Evolutionary conservation across 2,113 vertebrate species (phyloP).

Genomic region (Phyllostomus hastatus): DNA sequence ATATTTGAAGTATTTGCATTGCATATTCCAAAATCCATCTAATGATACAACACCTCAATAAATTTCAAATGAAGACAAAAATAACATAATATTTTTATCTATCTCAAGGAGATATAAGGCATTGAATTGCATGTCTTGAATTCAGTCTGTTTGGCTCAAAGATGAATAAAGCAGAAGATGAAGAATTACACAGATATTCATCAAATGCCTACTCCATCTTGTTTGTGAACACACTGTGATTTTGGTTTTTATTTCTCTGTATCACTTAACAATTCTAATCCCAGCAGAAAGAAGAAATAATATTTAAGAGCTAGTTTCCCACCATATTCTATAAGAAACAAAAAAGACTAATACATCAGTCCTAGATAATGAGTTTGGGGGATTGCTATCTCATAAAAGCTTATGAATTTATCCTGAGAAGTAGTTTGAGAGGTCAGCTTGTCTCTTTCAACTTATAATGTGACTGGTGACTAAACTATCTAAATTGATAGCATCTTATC

Average conservation of each 20-base stretch:
- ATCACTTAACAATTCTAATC: conserved; percentile 11
- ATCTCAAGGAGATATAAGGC: background rate
- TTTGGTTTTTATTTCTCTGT: background rate
- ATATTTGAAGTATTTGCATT: background rate
- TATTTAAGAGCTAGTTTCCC: conserved; percentile 24
- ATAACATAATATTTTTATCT: background rate
- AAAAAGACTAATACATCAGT: conserved; percentile 18
- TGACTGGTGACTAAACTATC: conserved; percentile 58
- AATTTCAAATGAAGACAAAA: conserved; percentile 24
- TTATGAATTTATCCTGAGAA: conserved; percentile 63
- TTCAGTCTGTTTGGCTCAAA: background rate
- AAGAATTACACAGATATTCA: background rate
- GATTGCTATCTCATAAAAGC: conserved; percentile 56
- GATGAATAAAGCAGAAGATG: background rate
- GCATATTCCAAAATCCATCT: background rate
- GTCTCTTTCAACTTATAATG: conserved; percentile 70
- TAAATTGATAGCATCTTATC: conserved; percentile 68
- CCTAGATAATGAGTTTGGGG: conserved; percentile 53
- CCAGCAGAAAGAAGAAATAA: conserved; percentile 14
- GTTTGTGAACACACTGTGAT: background rate
- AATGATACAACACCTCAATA: background rate
- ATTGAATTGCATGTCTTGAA: background rate
- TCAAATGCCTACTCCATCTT: background rate
- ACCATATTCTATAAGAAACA: conserved; percentile 46
- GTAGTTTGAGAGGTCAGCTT: conserved; percentile 60